Base-by-base conservation (phyloP, 37 sponge, comb jelly and placozoan species). In the Chondrilla cf. caribensis region DNA sequence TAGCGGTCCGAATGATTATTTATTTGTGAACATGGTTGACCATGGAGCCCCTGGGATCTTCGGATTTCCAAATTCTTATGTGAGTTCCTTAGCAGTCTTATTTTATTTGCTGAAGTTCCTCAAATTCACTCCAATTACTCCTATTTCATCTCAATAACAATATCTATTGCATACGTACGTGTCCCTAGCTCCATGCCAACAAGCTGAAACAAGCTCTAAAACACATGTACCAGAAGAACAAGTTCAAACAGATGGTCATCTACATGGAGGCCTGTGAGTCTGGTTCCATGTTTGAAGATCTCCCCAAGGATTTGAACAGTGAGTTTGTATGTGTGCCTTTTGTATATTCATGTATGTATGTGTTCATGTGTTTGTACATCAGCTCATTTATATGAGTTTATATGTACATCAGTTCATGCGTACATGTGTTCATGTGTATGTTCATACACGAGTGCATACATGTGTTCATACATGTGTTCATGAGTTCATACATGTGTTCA, bases 261-360 rank as follows among this genome's bases (percentile, higher is more conserved):
- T 93, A 89, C 78, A 62, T 93, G 31, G 94, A 93, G 80, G 90
- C 94, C 0, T 93, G 94, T 59, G 87, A 86, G 54, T 84, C 94
- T 41, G 94, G 94, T 15, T 93, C 94, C 21, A 89, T 93, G 90
- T 93, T 93, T 84, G 77, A 84, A 17, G 44, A 64, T 7, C 64
- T 83, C 21, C 62, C 87, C 25, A 62, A 31, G 24, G 60, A 90
- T 77, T 79, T 78, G 70, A 84, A 84, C 81, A 81, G 90, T 87
- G 38, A 79, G 86, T 64, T 28, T 47, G n/a, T n/a, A n/a, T n/a
- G n/a, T n/a, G n/a, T n/a, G n/a, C n/a, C n/a, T n/a, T n/a, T n/a
- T n/a, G n/a, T n/a, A n/a, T n/a, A n/a, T n/a, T n/a, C n/a, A n/a
- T n/a, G n/a, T n/a, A n/a, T n/a, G n/a, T n/a, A n/a, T n/a, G n/a